Evolutionary conservation across 2,888 invertebrate genomes (phyloP), one percentile per base, ranked within the genome.

Genomic region (Meiosimyza platycephala): DNA sequence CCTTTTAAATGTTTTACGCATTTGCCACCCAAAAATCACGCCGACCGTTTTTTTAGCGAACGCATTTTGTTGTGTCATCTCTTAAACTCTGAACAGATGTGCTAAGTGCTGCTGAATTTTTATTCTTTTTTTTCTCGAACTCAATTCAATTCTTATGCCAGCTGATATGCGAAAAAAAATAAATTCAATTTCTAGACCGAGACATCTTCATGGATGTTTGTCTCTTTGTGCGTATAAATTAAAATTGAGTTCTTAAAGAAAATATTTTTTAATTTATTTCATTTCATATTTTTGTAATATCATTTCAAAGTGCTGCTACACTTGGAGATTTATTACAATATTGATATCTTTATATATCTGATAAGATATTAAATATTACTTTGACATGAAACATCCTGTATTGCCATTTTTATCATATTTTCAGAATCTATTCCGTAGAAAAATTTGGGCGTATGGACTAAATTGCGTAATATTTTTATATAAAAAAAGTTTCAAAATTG

Each of bases 121-220:
- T 66, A 71, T 72, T 65, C 63, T 47, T 16, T 48, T n/a, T 3
- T 52, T 28, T 33, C 6, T 33, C 52, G 48, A 54, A 40, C 9
- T 40, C 40, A 40, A 40, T 40, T 40, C 40, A 40, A 40, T 40
- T 40, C 9, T 40, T 40, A 28, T 28, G 6, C 40, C 40, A 18
- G 33, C 40, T 60, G 59, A n/a, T 50, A 28, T n/a, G 47, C n/a
- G 28, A 33, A 22, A 52, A 28, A 40, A 51, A 67, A 66, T 62
- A 70, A 75, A 57, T 83, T 82, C 80, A 81, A 80, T 84, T 83
- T 80, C 79, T 79, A 84, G 84, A 84, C 78, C 82, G 83, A 81
- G 80, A 79, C 81, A 82, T 81, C 80, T 79, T 79, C 78, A 80
- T 82, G 84, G 78, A 76, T 59, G 40, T 40, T 9, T 40, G 40